Conservation (phyloP, 2,888 invertebrate species). For the Trachelus stipa region DNA sequence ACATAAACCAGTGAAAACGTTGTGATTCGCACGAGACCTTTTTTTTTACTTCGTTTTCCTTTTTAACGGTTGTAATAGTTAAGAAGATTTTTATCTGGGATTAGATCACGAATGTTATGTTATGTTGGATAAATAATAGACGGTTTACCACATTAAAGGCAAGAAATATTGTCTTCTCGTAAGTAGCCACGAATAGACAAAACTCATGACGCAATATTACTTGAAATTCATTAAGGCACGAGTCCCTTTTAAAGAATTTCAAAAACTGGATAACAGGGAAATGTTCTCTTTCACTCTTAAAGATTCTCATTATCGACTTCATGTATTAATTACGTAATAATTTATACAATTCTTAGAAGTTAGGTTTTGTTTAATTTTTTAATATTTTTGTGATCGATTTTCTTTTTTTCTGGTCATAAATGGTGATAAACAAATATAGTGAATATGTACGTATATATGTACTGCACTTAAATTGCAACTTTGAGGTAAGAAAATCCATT, state of each 20-base stretch:
- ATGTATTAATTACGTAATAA: neutral
- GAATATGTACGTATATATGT: neutral
- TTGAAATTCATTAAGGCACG: neutral
- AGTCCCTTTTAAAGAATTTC: neutral
- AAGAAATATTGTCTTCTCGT: neutral
- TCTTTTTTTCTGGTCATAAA: neutral
- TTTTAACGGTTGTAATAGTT: neutral
- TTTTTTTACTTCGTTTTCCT: neutral
- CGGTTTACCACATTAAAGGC: neutral
- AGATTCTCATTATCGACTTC: neutral
- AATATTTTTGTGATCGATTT: neutral
- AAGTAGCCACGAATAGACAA: neutral
- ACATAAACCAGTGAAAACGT: neutral
- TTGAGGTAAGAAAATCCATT: neutral
- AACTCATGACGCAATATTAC: neutral
- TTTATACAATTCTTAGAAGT: neutral
- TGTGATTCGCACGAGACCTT: neutral
- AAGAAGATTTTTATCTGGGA: neutral
- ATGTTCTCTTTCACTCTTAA: neutral
- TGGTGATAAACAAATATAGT: neutral
- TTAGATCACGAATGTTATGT: neutral
- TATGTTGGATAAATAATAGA: neutral
- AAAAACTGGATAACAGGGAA: neutral
- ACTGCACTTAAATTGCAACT: neutral
- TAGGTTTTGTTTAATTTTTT: neutral